Evolutionary conservation across 2,888 invertebrate species (phyloP).

Genomic region (Drosophila gaucha): DNA sequence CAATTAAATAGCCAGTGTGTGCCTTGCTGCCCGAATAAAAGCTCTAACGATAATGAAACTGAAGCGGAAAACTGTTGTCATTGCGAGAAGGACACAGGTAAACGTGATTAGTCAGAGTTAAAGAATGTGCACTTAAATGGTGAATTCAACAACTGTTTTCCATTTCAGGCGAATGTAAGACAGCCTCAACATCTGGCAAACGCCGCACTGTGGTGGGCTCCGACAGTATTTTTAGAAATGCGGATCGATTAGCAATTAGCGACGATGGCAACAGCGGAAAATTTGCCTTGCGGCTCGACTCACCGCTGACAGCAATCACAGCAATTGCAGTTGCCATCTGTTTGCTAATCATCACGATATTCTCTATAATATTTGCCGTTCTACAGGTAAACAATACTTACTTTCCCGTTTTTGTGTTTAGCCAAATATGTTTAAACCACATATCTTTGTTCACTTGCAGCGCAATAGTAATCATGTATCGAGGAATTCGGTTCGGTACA

Average conservation of each 20-base stretch:
- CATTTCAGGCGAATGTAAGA: slow-evolving; percentile 89
- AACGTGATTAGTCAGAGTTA: background rate
- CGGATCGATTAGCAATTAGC: slow-evolving; percentile 6
- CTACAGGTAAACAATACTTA: slow-evolving; percentile 87
- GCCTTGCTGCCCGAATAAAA: slow-evolving; percentile 88
- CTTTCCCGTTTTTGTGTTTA: background rate
- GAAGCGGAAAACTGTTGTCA: slow-evolving; percentile 74
- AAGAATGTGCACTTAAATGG: background rate
- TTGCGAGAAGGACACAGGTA: slow-evolving; percentile 63
- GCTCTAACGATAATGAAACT: slow-evolving; percentile 86
- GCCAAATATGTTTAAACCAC: background rate
- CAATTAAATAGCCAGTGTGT: slow-evolving; percentile 91
- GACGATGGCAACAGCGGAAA: slow-evolving; percentile 59
- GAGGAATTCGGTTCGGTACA: slow-evolving; percentile 82
- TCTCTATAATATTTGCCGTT: slow-evolving; percentile 89
- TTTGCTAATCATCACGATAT: slow-evolving; percentile 89
- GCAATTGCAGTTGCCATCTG: slow-evolving; percentile 89
- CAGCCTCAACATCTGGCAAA: slow-evolving; percentile 90
- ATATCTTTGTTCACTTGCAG: slow-evolving; percentile 53
- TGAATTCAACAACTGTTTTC: slow-evolving; percentile 1
- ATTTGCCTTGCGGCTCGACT: slow-evolving; percentile 81
- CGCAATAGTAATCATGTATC: slow-evolving; percentile 77
- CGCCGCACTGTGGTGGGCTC: slow-evolving; percentile 86
- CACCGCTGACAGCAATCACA: slow-evolving; percentile 88
- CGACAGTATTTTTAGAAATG: slow-evolving; percentile 45